Percentiles rank a stretch among this genome's conserved stretches.
phyloP scores from a whole-genome alignment of 2,113 vertebrate species.

The Glaucomys volans region DNA sequence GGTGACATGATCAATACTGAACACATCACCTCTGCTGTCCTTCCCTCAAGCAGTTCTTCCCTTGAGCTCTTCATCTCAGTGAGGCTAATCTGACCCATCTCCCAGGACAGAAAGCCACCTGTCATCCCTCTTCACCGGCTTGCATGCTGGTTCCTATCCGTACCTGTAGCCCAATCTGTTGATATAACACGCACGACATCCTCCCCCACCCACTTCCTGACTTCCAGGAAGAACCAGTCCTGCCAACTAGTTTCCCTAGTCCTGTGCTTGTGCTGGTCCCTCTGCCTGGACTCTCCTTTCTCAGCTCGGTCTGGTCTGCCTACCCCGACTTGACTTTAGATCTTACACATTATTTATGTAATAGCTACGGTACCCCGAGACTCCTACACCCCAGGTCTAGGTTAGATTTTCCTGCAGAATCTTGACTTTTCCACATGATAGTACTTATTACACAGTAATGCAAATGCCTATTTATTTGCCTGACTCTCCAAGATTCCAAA shows the following conservation, averaged over 20 bases:
- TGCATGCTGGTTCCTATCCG: background rate
- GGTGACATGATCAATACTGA: background rate
- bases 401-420: background rate
- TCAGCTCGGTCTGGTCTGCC: background rate
- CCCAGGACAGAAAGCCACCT: background rate
- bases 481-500: background rate
- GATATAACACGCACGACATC: background rate
- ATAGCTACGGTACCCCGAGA: background rate
- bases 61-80: background rate
- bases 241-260: background rate
- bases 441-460: background rate
- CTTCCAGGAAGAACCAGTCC: background rate
- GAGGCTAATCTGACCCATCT: background rate
- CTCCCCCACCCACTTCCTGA: too few species aligned
- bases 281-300: background rate
- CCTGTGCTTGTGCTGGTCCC: background rate
- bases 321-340: background rate
- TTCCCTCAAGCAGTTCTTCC: background rate
- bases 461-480: background rate
- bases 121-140: background rate
- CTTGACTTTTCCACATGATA: background rate
- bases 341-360: background rate
- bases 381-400: background rate
- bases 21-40: background rate
- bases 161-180: background rate